Conservation (phyloP, 2,888 invertebrate species). For the Taphrorychus bicolor region DNA sequence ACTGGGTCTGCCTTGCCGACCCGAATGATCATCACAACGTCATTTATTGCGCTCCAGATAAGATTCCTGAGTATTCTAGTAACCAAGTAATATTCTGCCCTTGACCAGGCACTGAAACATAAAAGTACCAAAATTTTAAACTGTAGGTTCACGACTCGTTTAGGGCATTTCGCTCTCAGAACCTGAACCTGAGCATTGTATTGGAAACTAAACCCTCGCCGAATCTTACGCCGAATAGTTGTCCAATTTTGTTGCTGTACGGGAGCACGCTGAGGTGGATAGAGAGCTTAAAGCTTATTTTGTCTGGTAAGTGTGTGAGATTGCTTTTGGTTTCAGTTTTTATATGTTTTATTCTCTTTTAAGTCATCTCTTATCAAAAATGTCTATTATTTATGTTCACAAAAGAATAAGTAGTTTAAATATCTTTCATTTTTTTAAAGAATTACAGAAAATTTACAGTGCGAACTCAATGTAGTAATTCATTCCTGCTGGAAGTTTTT, state of each 20-base stretch:
- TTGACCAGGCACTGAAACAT: conserved; percentile 58
- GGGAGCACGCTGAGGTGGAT: conserved; percentile 96
- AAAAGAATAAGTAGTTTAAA: too few species aligned
- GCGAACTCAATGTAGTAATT: too few species aligned
- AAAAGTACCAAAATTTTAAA: too few species aligned
- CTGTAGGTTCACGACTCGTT: conserved; percentile 93
- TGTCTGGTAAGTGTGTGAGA: conserved; percentile 76
- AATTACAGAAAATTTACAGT: too few species aligned
- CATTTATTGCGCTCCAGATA: conserved; percentile 94
- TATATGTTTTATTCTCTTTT: too few species aligned
- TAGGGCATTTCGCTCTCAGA: conserved; percentile 90
- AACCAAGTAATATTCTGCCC: conserved; percentile 76
- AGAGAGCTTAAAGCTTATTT: conserved; percentile 90
- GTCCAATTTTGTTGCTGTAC: conserved; percentile 81
- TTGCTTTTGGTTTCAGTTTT: too few species aligned
- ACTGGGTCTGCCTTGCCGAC: conserved; percentile 92
- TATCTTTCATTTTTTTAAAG: too few species aligned
- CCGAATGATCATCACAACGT: conserved; percentile 96
- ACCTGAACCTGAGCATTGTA: conserved; percentile 78
- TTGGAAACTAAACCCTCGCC: conserved; percentile 75
- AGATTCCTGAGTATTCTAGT: conserved; percentile 95
- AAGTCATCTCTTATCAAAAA: too few species aligned
- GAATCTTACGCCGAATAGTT: conserved; percentile 58
- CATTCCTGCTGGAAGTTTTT: too few species aligned
- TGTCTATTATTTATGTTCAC: too few species aligned